Conservation (phyloP, 2,113 vertebrate species). For the Castor canadensis region DNA sequence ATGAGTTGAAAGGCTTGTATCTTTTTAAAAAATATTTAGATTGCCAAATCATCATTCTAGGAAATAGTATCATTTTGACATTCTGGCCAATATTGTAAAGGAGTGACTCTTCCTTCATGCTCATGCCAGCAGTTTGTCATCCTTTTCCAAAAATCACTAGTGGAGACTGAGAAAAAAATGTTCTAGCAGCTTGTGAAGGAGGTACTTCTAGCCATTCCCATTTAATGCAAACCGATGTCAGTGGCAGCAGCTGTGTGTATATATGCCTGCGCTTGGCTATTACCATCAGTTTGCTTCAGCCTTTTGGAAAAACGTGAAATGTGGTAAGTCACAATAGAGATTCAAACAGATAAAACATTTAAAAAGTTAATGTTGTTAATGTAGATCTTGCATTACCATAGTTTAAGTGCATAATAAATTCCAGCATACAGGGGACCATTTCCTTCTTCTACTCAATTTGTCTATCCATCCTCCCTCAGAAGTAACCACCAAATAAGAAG, state of each 20-base stretch:
- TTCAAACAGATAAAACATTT: not conserved
- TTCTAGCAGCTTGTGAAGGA: not conserved
- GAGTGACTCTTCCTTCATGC: not conserved
- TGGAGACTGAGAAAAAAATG: not conserved
- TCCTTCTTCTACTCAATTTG: accelerated
- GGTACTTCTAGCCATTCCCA: not conserved
- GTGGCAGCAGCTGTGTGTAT: not conserved
- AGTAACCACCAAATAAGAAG: not conserved
- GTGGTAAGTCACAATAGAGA: not conserved
- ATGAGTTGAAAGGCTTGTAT: not conserved
- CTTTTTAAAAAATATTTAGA: not conserved
- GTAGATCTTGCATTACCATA: not conserved
- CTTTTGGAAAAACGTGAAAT: not conserved
- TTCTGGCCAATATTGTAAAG: not conserved
- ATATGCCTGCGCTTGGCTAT: not conserved
- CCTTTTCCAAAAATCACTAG: not conserved
- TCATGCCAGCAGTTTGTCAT: not conserved
- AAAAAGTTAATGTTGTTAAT: not conserved
- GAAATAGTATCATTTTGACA: not conserved
- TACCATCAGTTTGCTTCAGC: not conserved
- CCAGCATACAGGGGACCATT: not conserved
- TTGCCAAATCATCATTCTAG: not conserved
- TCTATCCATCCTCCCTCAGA: not conserved
- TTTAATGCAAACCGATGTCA: no score
- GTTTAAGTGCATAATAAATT: not conserved